These are phyloP conservation scores for Diachasma alloeum DNA, from an alignment of 1,140 invertebrate species.

Conservation along the genomic window DNA sequence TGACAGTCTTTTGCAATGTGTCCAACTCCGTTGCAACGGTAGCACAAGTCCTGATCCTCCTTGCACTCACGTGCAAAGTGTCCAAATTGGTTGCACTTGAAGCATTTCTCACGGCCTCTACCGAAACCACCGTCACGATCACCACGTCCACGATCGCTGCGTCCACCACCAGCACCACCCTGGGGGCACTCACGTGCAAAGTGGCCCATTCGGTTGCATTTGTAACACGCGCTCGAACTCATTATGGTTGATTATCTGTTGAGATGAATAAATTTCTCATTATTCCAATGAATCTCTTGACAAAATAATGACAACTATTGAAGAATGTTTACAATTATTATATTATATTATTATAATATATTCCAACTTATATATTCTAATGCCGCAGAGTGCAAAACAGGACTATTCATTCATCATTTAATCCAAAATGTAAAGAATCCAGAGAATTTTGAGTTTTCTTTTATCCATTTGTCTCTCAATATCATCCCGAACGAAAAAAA, in stretches of 20 bases:
- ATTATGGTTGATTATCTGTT: slow-evolving; percentile 44
- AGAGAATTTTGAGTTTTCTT: no score
- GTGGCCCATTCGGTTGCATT: slow-evolving; percentile 87
- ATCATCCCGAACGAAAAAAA: slow-evolving; percentile 10
- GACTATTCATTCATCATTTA: no score
- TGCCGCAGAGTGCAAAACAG: no score
- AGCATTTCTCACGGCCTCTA: slow-evolving; percentile 83
- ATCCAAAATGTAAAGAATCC: no score
- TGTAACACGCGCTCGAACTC: slow-evolving; percentile 82
- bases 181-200: slow-evolving; percentile 86
- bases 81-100: slow-evolving; percentile 93
- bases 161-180: slow-evolving; percentile 65
- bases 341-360: no score
- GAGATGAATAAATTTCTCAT: not conserved
- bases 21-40: slow-evolving; percentile 83
- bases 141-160: slow-evolving; percentile 63
- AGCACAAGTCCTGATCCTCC: slow-evolving; percentile 85
- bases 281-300: no score
- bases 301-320: no score
- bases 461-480: no score
- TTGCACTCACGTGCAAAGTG: slow-evolving; percentile 93
- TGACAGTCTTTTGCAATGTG: slow-evolving; percentile 92
- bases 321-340: no score
- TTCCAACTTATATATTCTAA: no score
- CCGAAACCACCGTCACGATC: slow-evolving; percentile 68